Conservation (phyloP, 2,888 invertebrate genomes). For the Agrochola circellaris region DNA sequence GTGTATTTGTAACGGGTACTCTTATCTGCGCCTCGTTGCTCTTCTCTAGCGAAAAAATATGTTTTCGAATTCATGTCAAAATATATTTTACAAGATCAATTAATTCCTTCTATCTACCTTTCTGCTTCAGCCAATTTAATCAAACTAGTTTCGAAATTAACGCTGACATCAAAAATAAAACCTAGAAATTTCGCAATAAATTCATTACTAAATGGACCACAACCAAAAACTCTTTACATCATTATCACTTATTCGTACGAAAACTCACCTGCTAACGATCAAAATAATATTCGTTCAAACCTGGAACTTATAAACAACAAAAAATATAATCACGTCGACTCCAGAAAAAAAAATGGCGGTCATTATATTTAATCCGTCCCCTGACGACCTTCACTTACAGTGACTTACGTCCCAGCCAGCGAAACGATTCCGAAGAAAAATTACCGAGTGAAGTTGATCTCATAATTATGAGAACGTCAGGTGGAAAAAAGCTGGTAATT, state of each 20-base stretch:
- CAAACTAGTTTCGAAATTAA: not conserved
- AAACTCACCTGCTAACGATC: not conserved
- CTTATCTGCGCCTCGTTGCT: not conserved
- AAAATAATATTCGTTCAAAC: slow-evolving; percentile 23
- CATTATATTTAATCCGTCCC: slow-evolving; percentile 39
- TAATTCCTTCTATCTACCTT: not conserved
- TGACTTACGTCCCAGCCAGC: slow-evolving; percentile 22
- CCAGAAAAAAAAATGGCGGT: slow-evolving; percentile 14
- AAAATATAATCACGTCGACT: slow-evolving; percentile 25
- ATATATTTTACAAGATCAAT: not conserved
- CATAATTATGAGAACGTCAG: slow-evolving; percentile 35
- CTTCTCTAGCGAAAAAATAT: not conserved
- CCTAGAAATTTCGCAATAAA: not conserved
- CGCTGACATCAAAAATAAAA: not conserved
- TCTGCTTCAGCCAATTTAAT: not conserved
- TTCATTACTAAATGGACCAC: too few species aligned
- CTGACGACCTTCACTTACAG: slow-evolving; percentile 26
- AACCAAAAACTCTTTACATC: not conserved
- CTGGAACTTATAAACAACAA: not conserved
- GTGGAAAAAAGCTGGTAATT: slow-evolving; percentile 30
- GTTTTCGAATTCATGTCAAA: not conserved
- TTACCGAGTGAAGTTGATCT: slow-evolving; percentile 15
- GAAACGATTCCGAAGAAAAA: slow-evolving; percentile 40
- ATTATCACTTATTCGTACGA: not conserved
- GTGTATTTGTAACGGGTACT: too few species aligned